Base-by-base conservation (phyloP, 2,113 vertebrate genomes). In the Lipotes vexillifer region DNA sequence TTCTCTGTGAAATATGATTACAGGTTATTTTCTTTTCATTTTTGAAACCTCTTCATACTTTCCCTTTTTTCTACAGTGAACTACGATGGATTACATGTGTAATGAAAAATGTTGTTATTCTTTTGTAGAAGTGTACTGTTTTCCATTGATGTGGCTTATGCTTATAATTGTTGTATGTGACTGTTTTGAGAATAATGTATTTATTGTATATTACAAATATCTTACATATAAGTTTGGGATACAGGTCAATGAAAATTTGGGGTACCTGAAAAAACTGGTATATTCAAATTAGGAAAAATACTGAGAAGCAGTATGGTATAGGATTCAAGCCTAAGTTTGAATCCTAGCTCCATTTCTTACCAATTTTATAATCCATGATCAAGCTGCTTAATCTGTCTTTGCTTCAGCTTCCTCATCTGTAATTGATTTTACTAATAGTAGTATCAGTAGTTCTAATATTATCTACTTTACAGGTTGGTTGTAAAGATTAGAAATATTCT, bases 201-300 rank as follows among this genome's bases (percentile, higher is more conserved):
- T 78, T 88, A 80, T 86, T 78, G 66, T 18, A 61, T 59, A 71
- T 94, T 85, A 69, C n/a, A 91, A 86, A 83, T 61, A 92, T 27
- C 6, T 69, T 74, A 84, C 8, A 85, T 72, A 33, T 90, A 90
- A 96, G 6, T 87, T 78, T 78, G 4, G 8, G 7, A 52, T 88
- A 71, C 90, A 31, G 8, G 11, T n/a, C 38, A 90, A 8, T 68
- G 14, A 96, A 94, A 87, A 90, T 90, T 31, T 80, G 68, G 36
- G 17, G 17, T 81, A 21, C 17, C 31, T 36, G 17, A 55, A 84
- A 69, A 83, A 74, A 52, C 21, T 81, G 44, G 18, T 90, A 71
- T 81, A 84, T 96, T 88, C 75, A 13, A 92, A 81, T 84, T 88
- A 85, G 46, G 52, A 90, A 77, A 88, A 97, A 89, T 33, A 88